Percentiles rank a stretch among this genome's conserved stretches.
phyloP scores from a whole-genome alignment of 2,113 vertebrate genomes.

The Gallinago undulata region DNA sequence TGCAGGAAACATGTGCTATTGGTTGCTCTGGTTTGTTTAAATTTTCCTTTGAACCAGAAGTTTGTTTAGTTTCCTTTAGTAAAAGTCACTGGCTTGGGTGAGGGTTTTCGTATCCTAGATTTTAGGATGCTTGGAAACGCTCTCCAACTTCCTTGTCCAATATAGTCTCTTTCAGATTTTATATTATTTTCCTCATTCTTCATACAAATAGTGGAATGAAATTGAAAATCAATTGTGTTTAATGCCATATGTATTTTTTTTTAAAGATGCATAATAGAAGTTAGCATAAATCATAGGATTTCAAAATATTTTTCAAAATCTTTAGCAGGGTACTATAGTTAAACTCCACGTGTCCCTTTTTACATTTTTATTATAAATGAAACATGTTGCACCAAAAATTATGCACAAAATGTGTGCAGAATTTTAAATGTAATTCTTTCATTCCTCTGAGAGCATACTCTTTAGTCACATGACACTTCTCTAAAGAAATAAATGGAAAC shows the following conservation, averaged over 20 bases:
- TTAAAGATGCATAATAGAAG: background rate
- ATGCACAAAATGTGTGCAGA: background rate
- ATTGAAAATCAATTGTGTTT: conserved; percentile 21
- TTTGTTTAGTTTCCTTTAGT: background rate
- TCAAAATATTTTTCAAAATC: conserved; percentile 8
- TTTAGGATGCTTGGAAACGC: conserved; percentile 29
- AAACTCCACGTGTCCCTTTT: background rate
- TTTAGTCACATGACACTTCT: background rate
- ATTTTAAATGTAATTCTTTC: background rate
- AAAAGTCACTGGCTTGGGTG: conserved; percentile 5
- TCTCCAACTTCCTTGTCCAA: conserved; percentile 14
- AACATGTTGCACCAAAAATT: background rate
- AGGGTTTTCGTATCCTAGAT: background rate
- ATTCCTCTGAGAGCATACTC: background rate
- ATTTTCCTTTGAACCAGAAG: conserved; percentile 48
- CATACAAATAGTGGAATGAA: background rate
- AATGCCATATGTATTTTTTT: background rate
- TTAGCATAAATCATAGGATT: background rate
- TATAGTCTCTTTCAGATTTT: background rate
- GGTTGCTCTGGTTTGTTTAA: conserved; percentile 59
- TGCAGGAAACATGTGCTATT: conserved; percentile 73
- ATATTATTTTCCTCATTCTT: conserved; percentile 12
- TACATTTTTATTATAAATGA: background rate
- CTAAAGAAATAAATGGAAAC: background rate
- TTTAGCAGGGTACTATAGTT: background rate